Conservation (phyloP, 30 jellyfish, hydroid and myxozoan genomes). For the Phacellophora camtschatica region DNA sequence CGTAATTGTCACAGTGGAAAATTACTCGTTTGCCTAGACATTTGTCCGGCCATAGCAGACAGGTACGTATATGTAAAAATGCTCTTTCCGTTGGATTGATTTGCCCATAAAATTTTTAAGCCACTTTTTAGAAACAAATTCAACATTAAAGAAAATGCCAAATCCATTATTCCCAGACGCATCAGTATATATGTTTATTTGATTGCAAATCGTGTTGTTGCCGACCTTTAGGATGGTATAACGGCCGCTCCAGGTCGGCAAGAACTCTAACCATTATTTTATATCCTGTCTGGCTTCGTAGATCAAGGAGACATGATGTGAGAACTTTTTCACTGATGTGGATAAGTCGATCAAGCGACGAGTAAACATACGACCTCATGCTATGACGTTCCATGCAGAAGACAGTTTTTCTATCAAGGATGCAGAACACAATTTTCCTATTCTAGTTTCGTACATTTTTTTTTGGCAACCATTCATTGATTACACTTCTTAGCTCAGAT, state of each 20-base stretch:
- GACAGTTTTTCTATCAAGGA: neutral
- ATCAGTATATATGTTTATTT: neutral
- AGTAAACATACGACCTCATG: neutral
- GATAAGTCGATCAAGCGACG: neutral
- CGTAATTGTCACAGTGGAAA: no score
- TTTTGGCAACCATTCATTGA: neutral
- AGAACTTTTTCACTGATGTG: neutral
- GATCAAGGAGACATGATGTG: no score
- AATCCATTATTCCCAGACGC: neutral
- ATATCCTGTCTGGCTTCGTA: neutral
- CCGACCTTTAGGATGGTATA: neutral
- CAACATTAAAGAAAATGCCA: neutral
- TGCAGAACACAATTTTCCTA: no score
- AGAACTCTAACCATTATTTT: neutral
- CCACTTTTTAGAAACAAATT: neutral
- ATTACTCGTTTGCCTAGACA: no score
- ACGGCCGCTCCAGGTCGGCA: neutral
- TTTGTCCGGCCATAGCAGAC: no score
- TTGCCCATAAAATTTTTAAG: neutral
- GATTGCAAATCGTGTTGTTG: neutral
- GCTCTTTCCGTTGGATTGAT: neutral
- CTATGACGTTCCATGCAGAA: neutral
- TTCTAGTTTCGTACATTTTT: neutral
- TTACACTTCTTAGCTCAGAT: neutral
- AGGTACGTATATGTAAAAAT: neutral